Conservation (phyloP, 2,888 invertebrate species). For the Antitype chi region DNA sequence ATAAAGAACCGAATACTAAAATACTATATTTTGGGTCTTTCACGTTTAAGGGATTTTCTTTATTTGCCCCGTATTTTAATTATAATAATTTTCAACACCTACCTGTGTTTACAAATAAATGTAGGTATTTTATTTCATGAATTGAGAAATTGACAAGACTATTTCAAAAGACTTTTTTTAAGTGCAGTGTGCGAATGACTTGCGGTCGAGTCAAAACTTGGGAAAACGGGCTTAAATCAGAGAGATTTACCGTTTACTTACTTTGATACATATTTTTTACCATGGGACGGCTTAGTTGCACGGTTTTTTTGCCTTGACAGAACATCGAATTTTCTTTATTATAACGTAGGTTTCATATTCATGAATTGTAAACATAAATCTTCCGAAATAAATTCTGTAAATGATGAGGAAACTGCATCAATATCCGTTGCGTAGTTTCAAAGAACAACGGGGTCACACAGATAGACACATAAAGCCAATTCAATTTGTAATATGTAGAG, state of each 20-base stretch:
- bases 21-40: background rate
- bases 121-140: background rate
- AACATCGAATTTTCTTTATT: no score
- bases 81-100: background rate
- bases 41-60: background rate
- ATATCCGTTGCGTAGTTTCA: no score
- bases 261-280: background rate
- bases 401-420: no score
- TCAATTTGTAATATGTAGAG: no score
- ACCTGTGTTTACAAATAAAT: background rate
- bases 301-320: no score
- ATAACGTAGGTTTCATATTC: no score
- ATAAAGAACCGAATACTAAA: slow-evolving; percentile 4
- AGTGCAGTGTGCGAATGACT: background rate
- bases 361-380: no score
- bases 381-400: no score
- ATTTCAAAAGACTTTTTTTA: background rate
- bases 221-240: background rate
- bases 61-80: background rate
- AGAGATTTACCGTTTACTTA: background rate
- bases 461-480: no score
- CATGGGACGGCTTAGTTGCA: background rate
- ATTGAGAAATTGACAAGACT: background rate
- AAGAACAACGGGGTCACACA: no score
- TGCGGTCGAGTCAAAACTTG: background rate